Evolutionary conservation across 2,797 vertebrate species (phyloP), one percentile per base, ranked within the genome.

Genomic region (Trematomus bernacchii): DNA sequence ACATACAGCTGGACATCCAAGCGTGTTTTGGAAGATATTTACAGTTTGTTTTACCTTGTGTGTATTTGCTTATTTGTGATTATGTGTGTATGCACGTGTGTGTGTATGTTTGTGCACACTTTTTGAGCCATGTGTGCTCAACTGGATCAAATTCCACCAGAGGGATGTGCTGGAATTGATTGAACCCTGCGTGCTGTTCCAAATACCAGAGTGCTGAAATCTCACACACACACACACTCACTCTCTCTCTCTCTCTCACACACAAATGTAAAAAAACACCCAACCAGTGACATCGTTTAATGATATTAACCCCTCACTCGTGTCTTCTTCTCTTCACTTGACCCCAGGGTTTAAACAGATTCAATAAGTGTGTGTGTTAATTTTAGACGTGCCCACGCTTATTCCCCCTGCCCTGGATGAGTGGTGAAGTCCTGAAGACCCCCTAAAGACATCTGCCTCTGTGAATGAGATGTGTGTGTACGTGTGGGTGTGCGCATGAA

Each of bases 391-490:
- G 89, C 82, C 89, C 84, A 43, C 10, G 65, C 75, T 80, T 79
- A 90, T 89, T 86, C 80, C 77, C 51, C 27, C 66, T 79, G 46
- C 85, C 80, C 87, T 67, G 60, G 8, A 70, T 87, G 91, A 92
- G 88, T 88, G 90, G 86, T 87, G 84, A 77, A 83, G 86, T 91
- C 91, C 86, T 87, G 88, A 80, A 54, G 92, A 95, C 87, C 93
- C 92, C 89, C 91, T 94, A 85, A 95, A 94, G 95, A 95, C 78
- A 76, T 88, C 70, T 76, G 79, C 66, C 53, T 63, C 40, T 51
- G 23, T 81, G 72, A 76, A 68, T 50, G 69, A 64, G 60, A 53
- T 63, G 66, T 42, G 81, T 71, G 74, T 66, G 71, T 51, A 40
- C 27, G 55, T 66, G 69, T 54, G 79, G 71, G 63, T 59, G 57